phyloP scores from a whole-genome alignment of 1,140 invertebrate genomes.

The Apis laboriosa region DNA sequence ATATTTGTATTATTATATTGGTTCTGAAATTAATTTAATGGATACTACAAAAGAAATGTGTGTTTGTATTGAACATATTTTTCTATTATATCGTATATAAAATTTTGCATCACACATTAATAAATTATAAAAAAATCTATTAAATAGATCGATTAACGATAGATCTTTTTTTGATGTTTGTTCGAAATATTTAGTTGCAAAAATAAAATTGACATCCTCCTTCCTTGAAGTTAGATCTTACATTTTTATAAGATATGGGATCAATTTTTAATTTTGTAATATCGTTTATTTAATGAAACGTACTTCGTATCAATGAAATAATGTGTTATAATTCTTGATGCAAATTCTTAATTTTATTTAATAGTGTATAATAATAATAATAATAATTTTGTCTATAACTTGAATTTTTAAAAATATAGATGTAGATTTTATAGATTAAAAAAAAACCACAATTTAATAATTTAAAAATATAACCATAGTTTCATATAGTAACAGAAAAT shows the following conservation, averaged over 20 bases:
- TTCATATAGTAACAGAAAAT: neutral
- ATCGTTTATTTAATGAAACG: neutral
- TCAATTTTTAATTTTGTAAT: neutral
- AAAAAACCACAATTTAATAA: neutral
- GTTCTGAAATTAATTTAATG: neutral
- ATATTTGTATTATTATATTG: neutral
- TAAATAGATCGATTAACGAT: no score
- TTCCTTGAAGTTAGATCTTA: neutral
- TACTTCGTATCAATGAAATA: no score
- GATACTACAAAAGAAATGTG: neutral
- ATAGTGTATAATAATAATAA: no score
- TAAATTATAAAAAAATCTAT: neutral
- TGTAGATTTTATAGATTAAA: neutral
- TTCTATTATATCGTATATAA: neutral
- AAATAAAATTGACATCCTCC: conserved; percentile 14
- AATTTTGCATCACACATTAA: neutral
- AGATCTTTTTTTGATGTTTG: neutral
- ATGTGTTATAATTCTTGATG: no score
- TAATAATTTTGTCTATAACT: no score
- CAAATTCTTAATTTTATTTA: no score
- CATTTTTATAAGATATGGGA: neutral
- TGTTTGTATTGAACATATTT: conserved; percentile 16
- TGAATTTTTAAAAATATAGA: no score
- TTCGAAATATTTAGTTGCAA: conserved; percentile 1
- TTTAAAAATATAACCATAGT: neutral